These are phyloP conservation scores for Cantharis lateralis DNA, from an alignment of 2,888 invertebrate genomes.

Conservation along the genomic window DNA sequence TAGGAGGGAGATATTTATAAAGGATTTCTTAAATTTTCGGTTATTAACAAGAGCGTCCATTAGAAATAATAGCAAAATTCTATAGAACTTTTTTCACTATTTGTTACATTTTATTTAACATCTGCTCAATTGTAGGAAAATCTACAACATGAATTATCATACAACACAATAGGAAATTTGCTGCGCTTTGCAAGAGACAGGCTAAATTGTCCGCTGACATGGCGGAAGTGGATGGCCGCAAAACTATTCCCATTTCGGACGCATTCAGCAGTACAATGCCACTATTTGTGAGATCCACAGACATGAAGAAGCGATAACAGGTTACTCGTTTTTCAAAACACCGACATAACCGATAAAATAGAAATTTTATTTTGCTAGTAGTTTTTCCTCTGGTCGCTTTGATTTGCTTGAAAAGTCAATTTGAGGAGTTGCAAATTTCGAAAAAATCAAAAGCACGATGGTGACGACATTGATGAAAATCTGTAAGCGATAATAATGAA, in stretches of 20 bases:
- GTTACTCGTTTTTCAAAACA: conserved; percentile 25
- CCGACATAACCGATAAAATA: conserved; percentile 14
- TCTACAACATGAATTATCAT: conserved; percentile 15
- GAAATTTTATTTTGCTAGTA: conserved; percentile 9
- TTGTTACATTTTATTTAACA: not conserved
- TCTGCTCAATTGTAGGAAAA: conserved; percentile 7
- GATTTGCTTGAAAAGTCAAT: not conserved
- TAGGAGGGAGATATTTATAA: too few relatives aligned
- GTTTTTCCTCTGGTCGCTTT: not conserved
- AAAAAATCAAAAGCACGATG: not conserved
- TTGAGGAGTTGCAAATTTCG: not conserved
- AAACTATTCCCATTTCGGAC: conserved; percentile 43
- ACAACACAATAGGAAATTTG: conserved; percentile 12
- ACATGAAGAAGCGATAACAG: conserved; percentile 38
- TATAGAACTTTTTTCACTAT: not conserved
- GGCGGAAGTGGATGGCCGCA: conserved; percentile 41
- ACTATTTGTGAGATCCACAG: conserved; percentile 36
- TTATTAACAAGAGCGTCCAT: not conserved
- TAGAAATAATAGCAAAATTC: not conserved
- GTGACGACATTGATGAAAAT: conserved; percentile 1
- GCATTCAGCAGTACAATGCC: conserved; percentile 43
- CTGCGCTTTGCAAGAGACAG: conserved; percentile 25
- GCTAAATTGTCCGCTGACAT: conserved; percentile 14
- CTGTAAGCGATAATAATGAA: conserved; percentile 14
- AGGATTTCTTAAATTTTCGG: not conserved